Evolutionary conservation across 2,113 vertebrate species (phyloP), one percentile per base, ranked within the genome.

Genomic region (Catharus bicknelli): DNA sequence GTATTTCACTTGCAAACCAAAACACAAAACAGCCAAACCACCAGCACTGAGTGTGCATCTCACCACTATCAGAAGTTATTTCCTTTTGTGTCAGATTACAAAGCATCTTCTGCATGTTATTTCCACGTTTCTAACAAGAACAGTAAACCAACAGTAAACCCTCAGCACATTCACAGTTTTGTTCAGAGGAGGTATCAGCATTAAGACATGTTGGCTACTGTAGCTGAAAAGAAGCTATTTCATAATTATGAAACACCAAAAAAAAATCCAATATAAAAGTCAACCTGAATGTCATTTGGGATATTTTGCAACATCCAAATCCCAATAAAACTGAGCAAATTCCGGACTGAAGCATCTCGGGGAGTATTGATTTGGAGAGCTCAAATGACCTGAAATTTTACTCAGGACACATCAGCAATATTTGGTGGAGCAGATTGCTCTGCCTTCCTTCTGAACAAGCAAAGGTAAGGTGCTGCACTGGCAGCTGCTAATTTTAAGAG

Each of bases 401-500:
- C 70, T 58, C n/a, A 32, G 53, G 73, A 81, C 62, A 78, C n/a
- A 57, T 42, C 54, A 84, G 88, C 88, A 78, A 6, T 50, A 78
- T 36, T 55, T 50, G 55, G 16, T 64, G 59, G 45, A 80, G 21
- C 63, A 90, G 34, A 91, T 38, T 38, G 34, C 34, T 54, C 2
- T 20, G 66, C 77, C 20, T 59, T 55, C n/a, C 40, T 23, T 55
- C 53, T 7, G 5, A 86, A 69, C 9, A 72, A 88, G 38, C 1
- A 3, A 75, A 23, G 48, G 51, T 47, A 55, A 93, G 45, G 72
- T 47, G 54, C 40, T 66, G 64, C 87, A 96, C 42, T 50, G 32
- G 83, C 75, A 94, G 82, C 53, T 90, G 87, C 59, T 83, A 45
- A 81, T 90, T 88, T 90, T 67, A 90, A 90, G 64, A 69, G 83